These are phyloP conservation scores for Dryadula phaetusa DNA, from an alignment of 2,888 invertebrate genomes.

Conservation along the genomic window DNA sequence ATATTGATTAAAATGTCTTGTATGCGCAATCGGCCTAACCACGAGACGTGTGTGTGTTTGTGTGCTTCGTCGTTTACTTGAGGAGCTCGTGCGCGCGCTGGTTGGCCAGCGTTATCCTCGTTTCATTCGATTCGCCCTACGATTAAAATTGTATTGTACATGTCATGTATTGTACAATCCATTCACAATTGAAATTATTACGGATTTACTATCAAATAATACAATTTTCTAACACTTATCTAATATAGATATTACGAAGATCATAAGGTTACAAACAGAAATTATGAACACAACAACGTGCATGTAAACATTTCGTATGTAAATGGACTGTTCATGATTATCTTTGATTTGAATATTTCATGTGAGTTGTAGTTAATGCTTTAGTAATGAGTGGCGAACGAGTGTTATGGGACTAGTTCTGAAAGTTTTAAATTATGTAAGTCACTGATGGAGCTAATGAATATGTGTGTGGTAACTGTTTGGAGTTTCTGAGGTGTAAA, in stretches of 20 bases:
- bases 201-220: constrained; percentile 13
- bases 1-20: constrained; percentile 6
- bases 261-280: neutral
- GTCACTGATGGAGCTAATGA: constrained; percentile 55
- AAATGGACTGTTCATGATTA: constrained; percentile 28
- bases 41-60: constrained; percentile 73
- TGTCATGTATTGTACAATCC: constrained; percentile 58
- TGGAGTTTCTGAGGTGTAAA: constrained; percentile 54
- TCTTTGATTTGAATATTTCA: constrained; percentile 43
- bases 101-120: constrained; percentile 98
- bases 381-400: constrained; percentile 60
- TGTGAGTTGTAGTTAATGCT: constrained; percentile 57
- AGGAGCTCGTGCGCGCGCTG: constrained; percentile 98
- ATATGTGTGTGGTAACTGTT: constrained; percentile 54
- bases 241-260: neutral
- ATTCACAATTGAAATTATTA: constrained; percentile 43
- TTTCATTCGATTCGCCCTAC: constrained; percentile 94
- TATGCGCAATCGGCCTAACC: constrained; percentile 52
- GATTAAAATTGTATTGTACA: constrained; percentile 59
- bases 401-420: constrained; percentile 68
- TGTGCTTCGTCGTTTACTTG: constrained; percentile 87
- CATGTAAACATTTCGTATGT: constrained; percentile 32
- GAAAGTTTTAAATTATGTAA: constrained; percentile 56
- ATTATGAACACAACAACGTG: neutral
- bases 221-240: neutral